Conservation (phyloP, 2,797 vertebrate species). For the Sandelia bainsii region DNA sequence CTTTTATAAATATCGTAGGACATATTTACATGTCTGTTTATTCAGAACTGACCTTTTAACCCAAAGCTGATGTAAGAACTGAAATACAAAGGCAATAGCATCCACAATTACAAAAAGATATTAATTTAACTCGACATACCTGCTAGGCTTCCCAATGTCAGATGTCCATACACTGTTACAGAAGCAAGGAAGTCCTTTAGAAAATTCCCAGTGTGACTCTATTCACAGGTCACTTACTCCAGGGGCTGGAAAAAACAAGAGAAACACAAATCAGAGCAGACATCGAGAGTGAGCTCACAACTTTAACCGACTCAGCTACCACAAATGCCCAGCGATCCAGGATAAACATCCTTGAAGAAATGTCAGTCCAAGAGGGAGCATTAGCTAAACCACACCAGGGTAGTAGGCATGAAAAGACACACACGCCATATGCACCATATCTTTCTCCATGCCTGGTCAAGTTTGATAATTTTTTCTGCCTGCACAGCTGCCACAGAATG, state of each 20-base stretch:
- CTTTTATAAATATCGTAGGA: neutral
- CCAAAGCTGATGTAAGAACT: neutral
- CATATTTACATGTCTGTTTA: neutral
- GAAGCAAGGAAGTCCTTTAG: slow-evolving; percentile 49
- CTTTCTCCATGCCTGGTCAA: slow-evolving; percentile 51
- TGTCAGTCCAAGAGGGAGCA: slow-evolving; percentile 60
- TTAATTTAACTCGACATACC: slow-evolving; percentile 63
- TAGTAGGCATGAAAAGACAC: slow-evolving; percentile 34
- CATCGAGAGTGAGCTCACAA: slow-evolving; percentile 58
- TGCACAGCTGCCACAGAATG: slow-evolving; percentile 65
- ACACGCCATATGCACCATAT: slow-evolving; percentile 57
- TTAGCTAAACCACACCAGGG: slow-evolving; percentile 39
- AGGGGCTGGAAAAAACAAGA: slow-evolving; percentile 72
- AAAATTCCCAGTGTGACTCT: slow-evolving; percentile 54
- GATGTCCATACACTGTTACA: slow-evolving; percentile 56
- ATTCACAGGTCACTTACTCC: slow-evolving; percentile 70
- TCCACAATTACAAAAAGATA: slow-evolving; percentile 14
- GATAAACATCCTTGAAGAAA: slow-evolving; percentile 73
- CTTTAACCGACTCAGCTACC: slow-evolving; percentile 51
- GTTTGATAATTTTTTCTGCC: slow-evolving; percentile 72
- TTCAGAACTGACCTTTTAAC: slow-evolving; percentile 13
- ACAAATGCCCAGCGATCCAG: slow-evolving; percentile 70
- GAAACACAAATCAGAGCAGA: slow-evolving; percentile 68
- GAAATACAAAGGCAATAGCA: slow-evolving; percentile 13
- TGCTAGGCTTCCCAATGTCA: slow-evolving; percentile 59